These are phyloP conservation scores for Tetramorium simillimum DNA, from an alignment of 1,140 invertebrate genomes.

Conservation along the genomic window DNA sequence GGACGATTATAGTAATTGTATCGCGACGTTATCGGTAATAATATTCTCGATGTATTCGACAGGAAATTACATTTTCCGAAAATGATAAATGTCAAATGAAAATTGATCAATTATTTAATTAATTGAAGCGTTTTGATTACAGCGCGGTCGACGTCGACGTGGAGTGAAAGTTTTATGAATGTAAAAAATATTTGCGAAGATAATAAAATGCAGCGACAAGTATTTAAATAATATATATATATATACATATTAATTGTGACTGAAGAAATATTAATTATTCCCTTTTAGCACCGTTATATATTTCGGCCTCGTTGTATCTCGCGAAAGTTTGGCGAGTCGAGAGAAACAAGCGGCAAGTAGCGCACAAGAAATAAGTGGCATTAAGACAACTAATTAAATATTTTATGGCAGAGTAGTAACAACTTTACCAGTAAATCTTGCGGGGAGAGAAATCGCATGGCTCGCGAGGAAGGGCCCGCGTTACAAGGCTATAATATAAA, in stretches of 20 bases:
- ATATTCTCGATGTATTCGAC: not conserved
- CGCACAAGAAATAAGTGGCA: slow-evolving; percentile 50
- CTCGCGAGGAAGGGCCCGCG: slow-evolving; percentile 50
- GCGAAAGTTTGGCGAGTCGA: slow-evolving; percentile 58
- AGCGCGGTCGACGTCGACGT: not conserved
- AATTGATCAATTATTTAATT: slow-evolving; percentile 13
- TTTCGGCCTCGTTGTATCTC: not conserved
- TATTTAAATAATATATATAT: not conserved
- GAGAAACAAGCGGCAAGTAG: slow-evolving; percentile 54
- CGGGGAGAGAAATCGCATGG: slow-evolving; percentile 40
- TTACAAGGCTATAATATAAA: slow-evolving; percentile 70
- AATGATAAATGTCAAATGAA: not conserved
- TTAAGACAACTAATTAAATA: slow-evolving; percentile 77
- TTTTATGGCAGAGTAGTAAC: slow-evolving; percentile 64
- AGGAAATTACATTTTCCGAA: slow-evolving; percentile 1
- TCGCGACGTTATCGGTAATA: not conserved
- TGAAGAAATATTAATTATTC: slow-evolving; percentile 23
- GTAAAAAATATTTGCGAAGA: not conserved
- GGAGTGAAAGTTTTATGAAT: not conserved
- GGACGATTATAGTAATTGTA: slow-evolving; percentile 35
- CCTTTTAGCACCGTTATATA: not conserved
- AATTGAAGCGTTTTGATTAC: not conserved
- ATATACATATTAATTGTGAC: not conserved
- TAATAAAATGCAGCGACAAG: not conserved
- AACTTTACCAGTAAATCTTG: slow-evolving; percentile 74